phyloP scores from a whole-genome alignment of 1,140 invertebrate genomes.

The Neuroterus valhalla region DNA sequence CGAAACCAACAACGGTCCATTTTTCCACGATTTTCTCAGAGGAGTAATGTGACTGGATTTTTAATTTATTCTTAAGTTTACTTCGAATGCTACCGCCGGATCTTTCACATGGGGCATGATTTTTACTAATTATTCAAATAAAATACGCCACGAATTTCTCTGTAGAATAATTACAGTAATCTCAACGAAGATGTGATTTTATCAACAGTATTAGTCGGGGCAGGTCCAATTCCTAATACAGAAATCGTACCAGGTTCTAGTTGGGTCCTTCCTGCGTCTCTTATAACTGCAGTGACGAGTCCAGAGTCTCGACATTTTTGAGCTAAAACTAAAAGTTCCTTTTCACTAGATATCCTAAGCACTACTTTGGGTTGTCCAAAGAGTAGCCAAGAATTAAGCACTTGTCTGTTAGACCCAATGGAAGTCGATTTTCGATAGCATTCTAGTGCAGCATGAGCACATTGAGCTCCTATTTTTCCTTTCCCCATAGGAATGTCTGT shows the following conservation, averaged over 20 bases:
- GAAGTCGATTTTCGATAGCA: slow-evolving; percentile 78
- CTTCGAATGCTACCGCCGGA: no score
- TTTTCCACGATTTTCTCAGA: no score
- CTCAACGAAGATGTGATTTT: slow-evolving; percentile 83
- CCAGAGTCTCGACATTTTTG: slow-evolving; percentile 75
- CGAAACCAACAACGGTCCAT: no score
- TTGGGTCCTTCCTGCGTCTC: slow-evolving; percentile 88
- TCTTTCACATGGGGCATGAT: no score
- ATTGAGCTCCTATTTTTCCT: slow-evolving; percentile 90
- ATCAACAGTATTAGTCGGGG: slow-evolving; percentile 78
- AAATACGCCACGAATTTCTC: neutral
- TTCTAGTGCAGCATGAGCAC: slow-evolving; percentile 84
- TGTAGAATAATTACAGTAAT: slow-evolving; percentile 74
- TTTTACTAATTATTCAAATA: no score
- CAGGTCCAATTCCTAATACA: slow-evolving; percentile 87
- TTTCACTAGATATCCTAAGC: slow-evolving; percentile 74
- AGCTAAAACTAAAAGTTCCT: slow-evolving; percentile 75
- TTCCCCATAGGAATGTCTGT: slow-evolving; percentile 87
- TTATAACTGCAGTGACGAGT: slow-evolving; percentile 79
- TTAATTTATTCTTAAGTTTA: no score
- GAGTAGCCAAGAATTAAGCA: slow-evolving; percentile 80
- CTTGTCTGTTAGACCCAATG: slow-evolving; percentile 65
- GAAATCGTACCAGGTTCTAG: slow-evolving; percentile 81
- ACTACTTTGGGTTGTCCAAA: slow-evolving; percentile 87
- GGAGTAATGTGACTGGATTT: no score